Percentiles rank a stretch among this genome's conserved stretches.
phyloP scores from a whole-genome alignment of 2,113 vertebrate genomes.

The Dinomys branickii region DNA sequence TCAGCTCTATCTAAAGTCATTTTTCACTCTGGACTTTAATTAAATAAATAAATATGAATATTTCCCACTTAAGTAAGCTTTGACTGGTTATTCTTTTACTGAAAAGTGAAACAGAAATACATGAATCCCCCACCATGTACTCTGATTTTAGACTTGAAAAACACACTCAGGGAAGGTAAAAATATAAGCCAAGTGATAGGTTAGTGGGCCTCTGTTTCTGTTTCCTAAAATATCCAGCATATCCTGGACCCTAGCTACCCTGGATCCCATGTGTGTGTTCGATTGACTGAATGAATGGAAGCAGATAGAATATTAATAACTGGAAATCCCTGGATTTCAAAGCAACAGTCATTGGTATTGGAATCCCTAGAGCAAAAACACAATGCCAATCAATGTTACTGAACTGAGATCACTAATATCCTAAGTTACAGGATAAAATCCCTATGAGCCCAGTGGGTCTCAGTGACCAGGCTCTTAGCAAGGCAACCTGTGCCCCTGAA shows the following conservation, averaged over 20 bases:
- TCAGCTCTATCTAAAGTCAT: not conserved
- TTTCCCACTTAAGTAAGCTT: not conserved
- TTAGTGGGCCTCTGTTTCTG: not conserved
- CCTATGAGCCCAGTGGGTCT: not conserved
- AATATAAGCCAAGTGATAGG: not conserved
- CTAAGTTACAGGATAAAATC: not conserved
- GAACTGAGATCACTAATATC: not conserved
- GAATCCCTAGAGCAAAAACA: not conserved
- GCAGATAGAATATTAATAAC: not conserved
- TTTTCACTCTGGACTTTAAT: not conserved
- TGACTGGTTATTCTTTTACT: not conserved
- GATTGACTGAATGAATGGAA: not conserved
- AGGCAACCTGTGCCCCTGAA: not conserved
- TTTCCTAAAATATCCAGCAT: not conserved
- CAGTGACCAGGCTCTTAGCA: not conserved
- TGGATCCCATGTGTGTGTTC: not conserved
- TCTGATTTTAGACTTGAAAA: not conserved
- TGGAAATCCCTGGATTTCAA: not conserved
- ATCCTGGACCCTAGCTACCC: not conserved
- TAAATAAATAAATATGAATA: not conserved
- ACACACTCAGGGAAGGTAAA: not conserved
- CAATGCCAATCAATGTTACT: not conserved
- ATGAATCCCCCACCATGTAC: not conserved
- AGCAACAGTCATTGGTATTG: not conserved
- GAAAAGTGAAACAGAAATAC: slow-evolving; percentile 7